These are phyloP conservation scores for Maconellicoccus hirsutus DNA, from an alignment of 1,140 invertebrate genomes.

Conservation along the genomic window DNA sequence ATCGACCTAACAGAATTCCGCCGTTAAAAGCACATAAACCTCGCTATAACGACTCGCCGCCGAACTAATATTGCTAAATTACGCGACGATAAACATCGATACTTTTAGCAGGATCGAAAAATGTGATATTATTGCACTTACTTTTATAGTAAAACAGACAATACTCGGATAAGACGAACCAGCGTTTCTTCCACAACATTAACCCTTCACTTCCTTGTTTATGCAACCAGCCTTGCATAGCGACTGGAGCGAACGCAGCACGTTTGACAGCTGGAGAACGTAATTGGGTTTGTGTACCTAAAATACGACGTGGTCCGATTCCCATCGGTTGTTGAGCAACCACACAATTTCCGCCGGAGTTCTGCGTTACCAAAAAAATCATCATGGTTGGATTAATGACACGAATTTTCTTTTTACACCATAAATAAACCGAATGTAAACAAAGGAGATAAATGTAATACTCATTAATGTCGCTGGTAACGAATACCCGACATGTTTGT, in stretches of 20 bases:
- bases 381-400: not conserved
- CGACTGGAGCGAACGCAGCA: slow-evolving; percentile 63
- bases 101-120: not conserved
- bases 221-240: slow-evolving; percentile 76
- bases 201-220: slow-evolving; percentile 83
- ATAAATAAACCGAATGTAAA: not conserved
- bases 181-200: slow-evolving; percentile 87
- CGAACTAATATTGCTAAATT: not conserved
- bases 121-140: slow-evolving; percentile 37
- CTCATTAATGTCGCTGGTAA: not conserved
- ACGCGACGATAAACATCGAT: not conserved
- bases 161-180: slow-evolving; percentile 89
- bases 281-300: not conserved
- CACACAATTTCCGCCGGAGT: not conserved
- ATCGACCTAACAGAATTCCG: no score
- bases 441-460: not conserved
- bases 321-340: not conserved
- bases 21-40: no score
- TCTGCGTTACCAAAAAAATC: not conserved
- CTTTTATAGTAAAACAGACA: slow-evolving; percentile 93
- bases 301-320: not conserved
- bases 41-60: no score
- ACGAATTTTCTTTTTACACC: not conserved
- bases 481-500: not conserved
- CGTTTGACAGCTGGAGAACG: slow-evolving; percentile 55